These are phyloP conservation scores for Tupaia tana DNA, from an alignment of 2,113 vertebrate species.

Conservation along the genomic window DNA sequence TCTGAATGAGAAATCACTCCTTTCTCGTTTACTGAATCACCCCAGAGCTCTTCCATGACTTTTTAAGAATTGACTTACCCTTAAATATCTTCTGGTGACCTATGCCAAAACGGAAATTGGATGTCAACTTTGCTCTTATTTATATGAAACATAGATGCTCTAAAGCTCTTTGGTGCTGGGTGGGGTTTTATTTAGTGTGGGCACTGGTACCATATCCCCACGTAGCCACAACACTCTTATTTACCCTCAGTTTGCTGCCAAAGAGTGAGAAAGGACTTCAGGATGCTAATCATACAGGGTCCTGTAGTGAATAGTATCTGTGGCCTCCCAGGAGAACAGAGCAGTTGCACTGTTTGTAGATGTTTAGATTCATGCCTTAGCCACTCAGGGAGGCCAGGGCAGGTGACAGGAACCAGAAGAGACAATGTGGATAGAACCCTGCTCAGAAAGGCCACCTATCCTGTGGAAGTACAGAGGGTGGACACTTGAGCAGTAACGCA, in stretches of 20 bases:
- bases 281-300: not conserved
- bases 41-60: not conserved
- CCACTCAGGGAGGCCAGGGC: not conserved
- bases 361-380: not conserved
- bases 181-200: not conserved
- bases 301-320: not conserved
- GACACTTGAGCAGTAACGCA: not conserved
- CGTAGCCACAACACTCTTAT: not conserved
- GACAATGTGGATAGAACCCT: not conserved
- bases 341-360: not conserved
- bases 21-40: slow-evolving; percentile 29
- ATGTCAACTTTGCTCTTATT: slow-evolving; percentile 4
- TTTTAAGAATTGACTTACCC: slow-evolving; percentile 44
- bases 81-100: not conserved
- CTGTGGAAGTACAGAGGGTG: not conserved
- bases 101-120: not conserved
- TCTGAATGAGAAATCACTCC: slow-evolving; percentile 21
- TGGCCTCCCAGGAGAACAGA: not conserved
- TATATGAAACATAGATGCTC: not conserved
- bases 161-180: not conserved
- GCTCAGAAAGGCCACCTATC: not conserved
- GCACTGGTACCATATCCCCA: not conserved
- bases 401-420: not conserved
- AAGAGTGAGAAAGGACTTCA: not conserved
- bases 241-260: not conserved